These are phyloP conservation scores for Fopius arisanus DNA, from an alignment of 1,140 invertebrate genomes.

Conservation along the genomic window DNA sequence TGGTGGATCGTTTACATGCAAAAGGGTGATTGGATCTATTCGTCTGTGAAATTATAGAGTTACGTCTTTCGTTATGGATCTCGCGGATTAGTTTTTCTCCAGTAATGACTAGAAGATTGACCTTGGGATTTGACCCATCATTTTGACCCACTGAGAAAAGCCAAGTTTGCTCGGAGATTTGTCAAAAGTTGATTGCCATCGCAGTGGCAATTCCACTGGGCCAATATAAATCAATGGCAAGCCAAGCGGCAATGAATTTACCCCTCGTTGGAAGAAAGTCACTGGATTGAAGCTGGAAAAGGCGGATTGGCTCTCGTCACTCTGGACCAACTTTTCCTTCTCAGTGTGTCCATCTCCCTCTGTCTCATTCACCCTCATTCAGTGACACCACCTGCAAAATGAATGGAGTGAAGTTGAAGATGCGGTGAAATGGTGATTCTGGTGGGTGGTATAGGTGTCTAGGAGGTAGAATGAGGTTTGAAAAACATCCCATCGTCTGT, in stretches of 20 bases:
- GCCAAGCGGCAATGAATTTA: neutral
- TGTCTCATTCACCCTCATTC: neutral
- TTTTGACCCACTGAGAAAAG: too few relatives aligned
- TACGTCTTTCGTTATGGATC: too few relatives aligned
- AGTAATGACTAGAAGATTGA: too few relatives aligned
- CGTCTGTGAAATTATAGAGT: too few relatives aligned
- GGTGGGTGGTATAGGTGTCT: neutral
- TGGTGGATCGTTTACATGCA: neutral
- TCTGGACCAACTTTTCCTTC: constrained; percentile 12
- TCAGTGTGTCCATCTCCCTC: neutral
- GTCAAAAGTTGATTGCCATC: neutral
- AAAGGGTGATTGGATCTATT: neutral
- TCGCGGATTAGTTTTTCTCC: too few relatives aligned
- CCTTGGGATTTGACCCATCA: too few relatives aligned
- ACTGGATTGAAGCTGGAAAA: neutral
- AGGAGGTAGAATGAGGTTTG: constrained; percentile 36
- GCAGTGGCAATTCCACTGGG: neutral
- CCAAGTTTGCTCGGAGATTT: too few relatives aligned
- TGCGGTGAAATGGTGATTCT: neutral
- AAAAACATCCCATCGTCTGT: constrained; percentile 49
- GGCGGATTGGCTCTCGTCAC: constrained; percentile 15
- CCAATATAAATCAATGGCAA: constrained; percentile 14
- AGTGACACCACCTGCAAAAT: neutral
- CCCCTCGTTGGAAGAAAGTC: neutral
- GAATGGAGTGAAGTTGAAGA: neutral